Evolutionary conservation across 64 coral and sea anemone genomes (phyloP), one percentile per base, ranked within the genome.

Genomic region (Acropora yongei): DNA sequence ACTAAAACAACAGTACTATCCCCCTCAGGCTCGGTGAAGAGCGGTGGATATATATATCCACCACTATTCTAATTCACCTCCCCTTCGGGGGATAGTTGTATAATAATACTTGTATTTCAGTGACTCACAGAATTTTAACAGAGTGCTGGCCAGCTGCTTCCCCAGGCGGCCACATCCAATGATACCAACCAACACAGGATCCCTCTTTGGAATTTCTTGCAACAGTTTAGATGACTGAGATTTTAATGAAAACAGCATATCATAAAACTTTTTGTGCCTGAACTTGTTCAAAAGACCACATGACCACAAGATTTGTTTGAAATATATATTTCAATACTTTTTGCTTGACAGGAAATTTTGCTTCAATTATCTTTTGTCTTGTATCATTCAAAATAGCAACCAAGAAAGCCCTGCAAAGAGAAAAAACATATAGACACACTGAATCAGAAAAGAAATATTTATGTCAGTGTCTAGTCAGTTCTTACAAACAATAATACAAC

Each of bases 141-240:
- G 89, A 10, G 94, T 91, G 41, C 82, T 92, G 16, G 97, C 93
- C 6, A 99, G 73, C 47, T 96, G 94, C 69, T 93, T 96, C 75
- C 97, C 97, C 20, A 99, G 82, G 3, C 97, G 85, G 8, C 97
- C 97, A 89, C 97, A 99, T 6, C 97, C 97, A 82, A 99, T 99
- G 63, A 99, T 99, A 30, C 97, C 97, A 68, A 99, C 89, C 50
- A 96, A 72, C 44, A 99, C 49, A 44, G 94, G 91, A 90, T 95
- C 88, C 19, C 92, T 93, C 73, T 87, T 96, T 58, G 97, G 94
- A 20, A 89, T 89, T 68, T 98, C 93, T 89, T 97, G 95, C 42
- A 97, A 44, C 40, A 97, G 68, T 71, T 97, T 97, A 9, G 94
- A 96, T 55, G 94, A 88, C 86, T 77, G 5, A 13, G 60, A 14